These are phyloP conservation scores for Herpetotheres cachinnans DNA, from an alignment of 2,113 vertebrate genomes.

Conservation along the genomic window DNA sequence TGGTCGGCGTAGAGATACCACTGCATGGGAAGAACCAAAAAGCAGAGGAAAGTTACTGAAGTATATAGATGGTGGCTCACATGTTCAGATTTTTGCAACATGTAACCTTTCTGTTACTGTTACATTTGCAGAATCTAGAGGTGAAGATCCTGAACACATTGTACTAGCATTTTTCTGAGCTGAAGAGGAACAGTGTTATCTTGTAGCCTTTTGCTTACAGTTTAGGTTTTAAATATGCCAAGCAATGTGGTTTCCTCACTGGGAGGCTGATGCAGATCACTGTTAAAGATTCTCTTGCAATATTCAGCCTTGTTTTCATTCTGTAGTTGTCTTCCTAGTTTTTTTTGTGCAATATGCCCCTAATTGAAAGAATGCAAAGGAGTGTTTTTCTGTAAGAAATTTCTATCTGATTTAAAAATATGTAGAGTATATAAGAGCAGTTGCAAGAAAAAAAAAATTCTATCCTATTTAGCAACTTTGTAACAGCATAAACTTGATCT, in stretches of 20 bases:
- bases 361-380: accelerated
- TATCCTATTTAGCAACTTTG: neutral
- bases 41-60: neutral
- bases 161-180: neutral
- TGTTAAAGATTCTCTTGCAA: neutral
- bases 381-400: neutral
- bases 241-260: neutral
- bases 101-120: neutral
- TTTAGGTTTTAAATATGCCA: neutral
- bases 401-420: neutral
- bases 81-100: accelerated
- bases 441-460: neutral
- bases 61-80: accelerated
- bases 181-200: neutral
- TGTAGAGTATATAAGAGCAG: accelerated
- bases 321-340: neutral
- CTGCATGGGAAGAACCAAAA: slow-evolving; percentile 3
- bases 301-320: neutral
- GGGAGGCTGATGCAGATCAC: neutral
- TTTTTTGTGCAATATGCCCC: neutral
- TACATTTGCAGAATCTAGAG: neutral
- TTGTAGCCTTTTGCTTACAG: neutral
- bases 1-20: neutral
- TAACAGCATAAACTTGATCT: neutral
- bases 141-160: neutral